Percentiles rank a stretch among this genome's conserved stretches.
These are phyloP conservation scores for Botia kubotai DNA, from an alignment of 2,797 vertebrate species.

Conservation along the genomic window DNA sequence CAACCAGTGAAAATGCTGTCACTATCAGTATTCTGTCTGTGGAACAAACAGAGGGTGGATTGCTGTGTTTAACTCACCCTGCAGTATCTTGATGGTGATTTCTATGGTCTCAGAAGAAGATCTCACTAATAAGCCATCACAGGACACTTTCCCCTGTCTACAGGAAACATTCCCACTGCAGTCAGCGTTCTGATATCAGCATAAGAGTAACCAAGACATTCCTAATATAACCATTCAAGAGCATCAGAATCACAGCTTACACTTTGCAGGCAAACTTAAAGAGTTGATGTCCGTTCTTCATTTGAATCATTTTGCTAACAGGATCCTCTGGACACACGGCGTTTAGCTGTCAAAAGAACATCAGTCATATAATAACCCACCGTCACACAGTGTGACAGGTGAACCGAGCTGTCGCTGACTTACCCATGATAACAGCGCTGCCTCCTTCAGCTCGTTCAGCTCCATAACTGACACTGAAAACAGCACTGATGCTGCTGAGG, in stretches of 20 bases:
- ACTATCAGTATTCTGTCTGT: no score
- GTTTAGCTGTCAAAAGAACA: background rate
- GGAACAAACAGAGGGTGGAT: no score
- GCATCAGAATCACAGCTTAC: background rate
- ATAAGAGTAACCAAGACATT: no score
- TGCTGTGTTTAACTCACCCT: background rate
- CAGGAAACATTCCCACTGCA: background rate
- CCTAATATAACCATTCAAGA: background rate
- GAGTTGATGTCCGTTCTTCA: background rate
- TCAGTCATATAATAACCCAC: background rate
- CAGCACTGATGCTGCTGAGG: background rate
- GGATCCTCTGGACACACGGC: background rate
- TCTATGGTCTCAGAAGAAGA: background rate
- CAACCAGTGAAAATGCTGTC: no score
- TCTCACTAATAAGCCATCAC: background rate
- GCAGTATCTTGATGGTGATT: background rate
- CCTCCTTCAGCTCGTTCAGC: background rate
- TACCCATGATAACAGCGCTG: background rate
- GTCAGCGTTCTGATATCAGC: background rate
- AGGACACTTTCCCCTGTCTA: background rate
- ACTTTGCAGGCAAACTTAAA: background rate
- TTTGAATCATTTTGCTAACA: background rate
- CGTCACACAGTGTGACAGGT: background rate
- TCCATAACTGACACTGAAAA: background rate
- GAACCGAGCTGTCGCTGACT: background rate